A percentile compares a stretch with the other conserved stretches of the same genome.
Evolutionary conservation across 1,140 invertebrate genomes (phyloP).

Genomic region (Nebria ingens): DNA sequence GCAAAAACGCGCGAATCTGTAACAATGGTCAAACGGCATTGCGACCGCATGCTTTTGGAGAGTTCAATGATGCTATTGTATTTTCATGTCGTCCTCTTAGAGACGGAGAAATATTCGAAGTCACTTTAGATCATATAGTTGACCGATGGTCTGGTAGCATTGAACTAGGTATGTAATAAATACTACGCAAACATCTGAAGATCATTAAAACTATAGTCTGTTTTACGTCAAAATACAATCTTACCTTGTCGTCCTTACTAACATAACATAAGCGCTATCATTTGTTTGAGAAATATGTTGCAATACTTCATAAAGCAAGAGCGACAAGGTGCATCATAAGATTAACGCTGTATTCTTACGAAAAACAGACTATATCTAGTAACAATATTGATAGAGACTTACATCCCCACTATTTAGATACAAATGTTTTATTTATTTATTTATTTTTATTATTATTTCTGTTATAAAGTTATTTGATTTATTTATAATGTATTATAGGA

Average conservation of each 20-base stretch:
- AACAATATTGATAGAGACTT: too few species aligned
- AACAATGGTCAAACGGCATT: slow-evolving; percentile 78
- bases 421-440: slow-evolving; percentile 13
- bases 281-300: too few species aligned
- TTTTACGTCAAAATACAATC: too few species aligned
- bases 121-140: slow-evolving; percentile 84
- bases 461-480: slow-evolving; percentile 10
- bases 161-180: slow-evolving; percentile 49
- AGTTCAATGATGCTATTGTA: slow-evolving; percentile 91
- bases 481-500: slow-evolving; percentile 36
- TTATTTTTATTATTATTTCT: slow-evolving; percentile 5
- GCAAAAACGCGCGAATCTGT: slow-evolving; percentile 77
- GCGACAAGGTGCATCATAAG: not conserved
- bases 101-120: slow-evolving; percentile 87
- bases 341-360: too few species aligned
- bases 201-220: too few species aligned
- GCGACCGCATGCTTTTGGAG: slow-evolving; percentile 72
- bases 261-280: too few species aligned
- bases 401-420: slow-evolving; percentile 14
- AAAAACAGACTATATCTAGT: too few species aligned
- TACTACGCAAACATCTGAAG: too few species aligned
- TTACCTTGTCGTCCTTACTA: too few species aligned
- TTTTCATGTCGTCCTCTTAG: slow-evolving; percentile 78
- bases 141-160: slow-evolving; percentile 86
- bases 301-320: too few species aligned